phyloP scores from a whole-genome alignment of 2,797 vertebrate species.

The Borostomias antarcticus region DNA sequence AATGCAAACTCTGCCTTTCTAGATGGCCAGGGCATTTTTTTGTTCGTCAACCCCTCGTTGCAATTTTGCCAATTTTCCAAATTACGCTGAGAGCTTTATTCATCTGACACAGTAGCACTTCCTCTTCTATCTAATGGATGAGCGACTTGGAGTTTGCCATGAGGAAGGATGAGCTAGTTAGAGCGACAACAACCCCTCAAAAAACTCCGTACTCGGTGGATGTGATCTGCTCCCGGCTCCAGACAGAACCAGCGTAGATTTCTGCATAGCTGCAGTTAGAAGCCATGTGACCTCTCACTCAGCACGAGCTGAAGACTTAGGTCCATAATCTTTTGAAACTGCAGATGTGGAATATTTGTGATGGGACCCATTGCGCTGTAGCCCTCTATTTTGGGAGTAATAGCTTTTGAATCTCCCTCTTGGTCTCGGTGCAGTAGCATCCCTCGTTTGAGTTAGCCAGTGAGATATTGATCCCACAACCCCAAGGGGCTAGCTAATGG shows the following conservation, averaged over 20 bases:
- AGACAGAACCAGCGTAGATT: background rate
- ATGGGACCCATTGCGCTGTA: no score
- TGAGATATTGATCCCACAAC: background rate
- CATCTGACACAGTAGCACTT: constrained; percentile 15
- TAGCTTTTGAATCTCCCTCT: no score
- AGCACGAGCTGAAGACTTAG: no score
- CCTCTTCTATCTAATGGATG: constrained; percentile 33
- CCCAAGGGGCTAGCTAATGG: constrained; percentile 2
- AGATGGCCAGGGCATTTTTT: constrained; percentile 29
- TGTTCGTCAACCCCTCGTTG: constrained; percentile 25
- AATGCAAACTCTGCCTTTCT: constrained; percentile 10
- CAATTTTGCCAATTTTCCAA: constrained; percentile 46
- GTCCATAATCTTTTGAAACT: no score
- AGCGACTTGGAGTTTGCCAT: constrained; percentile 16
- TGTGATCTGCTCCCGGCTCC: background rate
- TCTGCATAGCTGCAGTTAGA: background rate
- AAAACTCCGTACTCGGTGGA: constrained; percentile 1
- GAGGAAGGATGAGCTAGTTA: background rate
- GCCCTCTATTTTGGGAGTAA: no score
- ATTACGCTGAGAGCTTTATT: constrained; percentile 3
- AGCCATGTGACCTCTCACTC: no score
- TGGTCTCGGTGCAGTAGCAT: background rate
- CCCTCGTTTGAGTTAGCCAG: background rate
- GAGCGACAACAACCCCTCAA: background rate
- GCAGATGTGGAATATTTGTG: no score